Conservation (phyloP, 2,888 invertebrate species). For the Argyresthia albistria region DNA sequence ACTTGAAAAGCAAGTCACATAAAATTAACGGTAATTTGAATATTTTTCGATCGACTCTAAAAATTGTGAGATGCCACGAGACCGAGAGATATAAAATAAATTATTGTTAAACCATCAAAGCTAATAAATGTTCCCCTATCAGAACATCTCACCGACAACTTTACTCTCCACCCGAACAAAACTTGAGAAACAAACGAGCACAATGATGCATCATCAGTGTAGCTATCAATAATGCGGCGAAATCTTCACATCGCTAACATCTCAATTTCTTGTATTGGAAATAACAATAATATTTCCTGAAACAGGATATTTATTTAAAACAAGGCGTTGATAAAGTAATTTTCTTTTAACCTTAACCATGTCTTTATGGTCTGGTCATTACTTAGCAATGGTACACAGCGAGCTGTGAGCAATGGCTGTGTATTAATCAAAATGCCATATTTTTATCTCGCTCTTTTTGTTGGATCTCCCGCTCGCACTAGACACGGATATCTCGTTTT, state of each 20-base stretch:
- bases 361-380: slow-evolving; percentile 73
- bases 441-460: slow-evolving; percentile 53
- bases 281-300: slow-evolving; percentile 72
- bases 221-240: slow-evolving; percentile 63
- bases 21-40: too few species aligned
- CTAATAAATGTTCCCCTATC: slow-evolving; percentile 6
- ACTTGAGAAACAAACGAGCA: slow-evolving; percentile 43
- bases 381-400: slow-evolving; percentile 72
- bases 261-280: slow-evolving; percentile 70
- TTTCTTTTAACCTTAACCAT: slow-evolving; percentile 73
- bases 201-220: slow-evolving; percentile 63
- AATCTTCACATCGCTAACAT: slow-evolving; percentile 62
- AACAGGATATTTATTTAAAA: slow-evolving; percentile 73
- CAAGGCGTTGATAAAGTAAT: slow-evolving; percentile 74
- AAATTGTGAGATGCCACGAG: too few species aligned
- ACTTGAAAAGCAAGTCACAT: too few species aligned
- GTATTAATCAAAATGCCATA: slow-evolving; percentile 73
- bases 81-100: background rate
- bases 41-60: too few species aligned
- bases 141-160: slow-evolving; percentile 6
- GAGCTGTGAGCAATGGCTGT: slow-evolving; percentile 69
- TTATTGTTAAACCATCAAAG: background rate
- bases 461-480: slow-evolving; percentile 44
- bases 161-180: slow-evolving; percentile 20
- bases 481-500: slow-evolving; percentile 61